Conservation (phyloP, 2,888 invertebrate genomes). For the Sialis fuliginosa region DNA sequence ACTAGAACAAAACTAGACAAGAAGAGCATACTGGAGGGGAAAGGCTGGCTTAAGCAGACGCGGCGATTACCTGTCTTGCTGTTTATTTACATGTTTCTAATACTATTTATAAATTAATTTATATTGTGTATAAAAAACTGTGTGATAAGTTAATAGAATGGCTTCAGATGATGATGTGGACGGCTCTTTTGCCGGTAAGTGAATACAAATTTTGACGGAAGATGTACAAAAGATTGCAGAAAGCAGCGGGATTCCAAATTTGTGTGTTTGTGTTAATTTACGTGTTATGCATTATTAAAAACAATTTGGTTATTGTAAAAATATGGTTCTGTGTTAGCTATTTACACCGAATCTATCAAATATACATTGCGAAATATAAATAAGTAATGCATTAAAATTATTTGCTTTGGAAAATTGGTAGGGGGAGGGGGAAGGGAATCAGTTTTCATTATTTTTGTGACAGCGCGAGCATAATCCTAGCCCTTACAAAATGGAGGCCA, state of each 20-base stretch:
- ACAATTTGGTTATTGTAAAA: background rate
- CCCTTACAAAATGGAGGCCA: constrained; percentile 65
- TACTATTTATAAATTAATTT: background rate
- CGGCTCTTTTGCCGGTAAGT: constrained; percentile 73
- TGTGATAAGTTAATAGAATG: constrained; percentile 31
- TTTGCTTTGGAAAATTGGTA: background rate
- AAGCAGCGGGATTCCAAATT: constrained; percentile 13
- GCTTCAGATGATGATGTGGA: constrained; percentile 80
- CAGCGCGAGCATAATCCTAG: constrained; percentile 45
- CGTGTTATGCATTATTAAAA: constrained; percentile 10
- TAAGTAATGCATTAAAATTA: background rate
- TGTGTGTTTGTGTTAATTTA: constrained; percentile 17
- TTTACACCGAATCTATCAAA: no score
- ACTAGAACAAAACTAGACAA: no score
- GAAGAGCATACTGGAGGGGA: background rate
- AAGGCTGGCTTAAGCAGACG: background rate
- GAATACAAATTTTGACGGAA: background rate
- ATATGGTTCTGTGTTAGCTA: background rate
- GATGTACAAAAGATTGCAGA: background rate
- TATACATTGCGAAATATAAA: background rate
- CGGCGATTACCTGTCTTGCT: background rate
- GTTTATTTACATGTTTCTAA: background rate
- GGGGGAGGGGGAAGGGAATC: constrained; percentile 20
- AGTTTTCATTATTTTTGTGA: constrained; percentile 33
- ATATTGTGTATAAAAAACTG: background rate